Evolutionary conservation across 2,888 invertebrate genomes (phyloP).

Genomic region (Philereme vetulata): DNA sequence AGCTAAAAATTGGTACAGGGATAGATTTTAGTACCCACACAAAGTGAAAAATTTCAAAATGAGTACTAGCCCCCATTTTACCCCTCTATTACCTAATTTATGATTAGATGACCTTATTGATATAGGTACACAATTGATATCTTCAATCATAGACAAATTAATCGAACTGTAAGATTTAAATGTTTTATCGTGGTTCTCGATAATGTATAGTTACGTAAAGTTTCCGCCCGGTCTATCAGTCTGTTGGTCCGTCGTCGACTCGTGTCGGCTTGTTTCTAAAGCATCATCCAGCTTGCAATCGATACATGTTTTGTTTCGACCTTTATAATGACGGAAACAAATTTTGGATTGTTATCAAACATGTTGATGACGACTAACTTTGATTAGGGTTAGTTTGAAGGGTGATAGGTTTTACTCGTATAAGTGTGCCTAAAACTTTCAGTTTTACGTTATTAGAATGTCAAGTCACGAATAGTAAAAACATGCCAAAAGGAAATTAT

Average conservation of each 20-base stretch:
- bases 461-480: not conserved
- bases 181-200: too few species aligned
- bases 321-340: constrained; percentile 24
- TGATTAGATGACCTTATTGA: too few species aligned
- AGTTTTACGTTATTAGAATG: not conserved
- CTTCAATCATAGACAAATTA: too few species aligned
- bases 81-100: too few species aligned
- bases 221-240: constrained; percentile 21
- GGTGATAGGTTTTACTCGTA: not conserved
- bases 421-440: not conserved
- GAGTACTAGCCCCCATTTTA: too few species aligned
- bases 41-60: too few species aligned
- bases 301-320: constrained; percentile 40
- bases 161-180: too few species aligned
- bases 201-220: too few species aligned
- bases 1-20: too few species aligned
- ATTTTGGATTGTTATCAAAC: constrained; percentile 25
- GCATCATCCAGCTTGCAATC: constrained; percentile 38
- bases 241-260: constrained; percentile 25
- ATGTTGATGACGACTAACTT: constrained; percentile 16
- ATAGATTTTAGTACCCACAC: too few species aligned
- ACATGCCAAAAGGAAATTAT: not conserved
- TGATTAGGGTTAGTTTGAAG: constrained; percentile 2
- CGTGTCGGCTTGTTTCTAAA: constrained; percentile 24
- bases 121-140: too few species aligned